Conservation (phyloP, 1,140 invertebrate species). For the Drosophila rufa region DNA sequence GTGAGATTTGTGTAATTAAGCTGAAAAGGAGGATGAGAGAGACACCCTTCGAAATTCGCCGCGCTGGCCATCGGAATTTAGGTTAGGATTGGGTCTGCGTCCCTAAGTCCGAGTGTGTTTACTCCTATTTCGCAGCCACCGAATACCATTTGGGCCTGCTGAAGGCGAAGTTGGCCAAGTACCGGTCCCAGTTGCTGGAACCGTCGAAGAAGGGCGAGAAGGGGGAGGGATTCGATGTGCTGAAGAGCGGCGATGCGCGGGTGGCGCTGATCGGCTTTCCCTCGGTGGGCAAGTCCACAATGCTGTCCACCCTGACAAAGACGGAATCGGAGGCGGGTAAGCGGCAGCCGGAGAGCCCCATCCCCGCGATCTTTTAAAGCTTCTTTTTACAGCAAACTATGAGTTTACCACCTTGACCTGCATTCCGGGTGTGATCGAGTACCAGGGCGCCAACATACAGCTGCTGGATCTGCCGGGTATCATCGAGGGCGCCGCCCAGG, state of each 20-base stretch:
- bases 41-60: conserved; percentile 24
- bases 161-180: conserved; percentile 99
- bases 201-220: conserved; percentile 98
- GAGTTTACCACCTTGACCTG: conserved; percentile 99
- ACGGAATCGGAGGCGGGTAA: conserved; percentile 94
- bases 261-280: conserved; percentile 99
- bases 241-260: conserved; percentile 99
- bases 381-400: conserved; percentile 90
- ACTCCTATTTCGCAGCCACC: conserved; percentile 90
- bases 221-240: conserved; percentile 99
- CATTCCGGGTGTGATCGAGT: conserved; percentile 99
- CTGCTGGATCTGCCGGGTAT: conserved; percentile 98
- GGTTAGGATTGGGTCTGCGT: conserved; percentile 62
- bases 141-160: conserved; percentile 99
- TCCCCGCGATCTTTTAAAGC: neutral
- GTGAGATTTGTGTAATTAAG: neutral
- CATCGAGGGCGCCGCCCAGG: conserved; percentile 97
- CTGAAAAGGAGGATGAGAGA: neutral
- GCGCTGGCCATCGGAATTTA: conserved; percentile 68
- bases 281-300: conserved; percentile 98
- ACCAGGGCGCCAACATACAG: conserved; percentile 99
- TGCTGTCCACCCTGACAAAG: conserved; percentile 96
- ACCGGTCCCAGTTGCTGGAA: conserved; percentile 97
- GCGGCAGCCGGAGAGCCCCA: neutral
- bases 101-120: conserved; percentile 8